phyloP scores from a whole-genome alignment of 2,113 vertebrate genomes.

The Archilochus colubris region DNA sequence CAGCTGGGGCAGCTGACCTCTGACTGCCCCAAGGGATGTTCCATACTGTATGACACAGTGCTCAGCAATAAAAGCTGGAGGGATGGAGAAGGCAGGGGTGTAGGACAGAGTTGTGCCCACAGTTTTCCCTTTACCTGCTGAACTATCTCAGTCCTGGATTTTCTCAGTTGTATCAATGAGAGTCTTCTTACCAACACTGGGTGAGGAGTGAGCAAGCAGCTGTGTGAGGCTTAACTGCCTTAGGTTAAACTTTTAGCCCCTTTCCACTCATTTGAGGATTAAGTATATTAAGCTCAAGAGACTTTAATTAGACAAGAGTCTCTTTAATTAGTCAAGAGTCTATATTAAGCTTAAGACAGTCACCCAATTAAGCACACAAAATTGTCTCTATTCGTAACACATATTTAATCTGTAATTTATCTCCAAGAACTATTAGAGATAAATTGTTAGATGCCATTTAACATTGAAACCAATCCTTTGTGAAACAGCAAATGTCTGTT shows the following conservation, averaged over 20 bases:
- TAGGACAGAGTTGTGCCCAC: background rate
- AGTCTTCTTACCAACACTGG: background rate
- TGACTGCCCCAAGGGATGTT: too few relatives aligned
- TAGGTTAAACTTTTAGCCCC: background rate
- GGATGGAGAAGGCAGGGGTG: background rate
- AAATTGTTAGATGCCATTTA: too few relatives aligned
- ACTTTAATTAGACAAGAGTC: too few relatives aligned
- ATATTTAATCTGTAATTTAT: background rate
- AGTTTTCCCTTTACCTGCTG: background rate
- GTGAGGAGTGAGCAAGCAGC: background rate
- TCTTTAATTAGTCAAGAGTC: too few relatives aligned
- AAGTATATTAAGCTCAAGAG: background rate
- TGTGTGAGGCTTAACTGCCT: background rate
- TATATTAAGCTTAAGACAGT: background rate
- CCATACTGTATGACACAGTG: too few relatives aligned
- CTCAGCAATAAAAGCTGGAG: background rate
- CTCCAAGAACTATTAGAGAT: background rate
- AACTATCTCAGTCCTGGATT: background rate
- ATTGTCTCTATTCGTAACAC: background rate
- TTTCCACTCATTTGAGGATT: background rate
- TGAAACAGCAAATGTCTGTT: background rate
- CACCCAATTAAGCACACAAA: background rate
- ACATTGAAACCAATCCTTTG: background rate
- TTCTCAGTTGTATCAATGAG: background rate
- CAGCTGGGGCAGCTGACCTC: accelerated